A percentile compares a stretch with the other conserved stretches of the same genome.
phyloP scores from a whole-genome alignment of 2,113 vertebrate species.

The Sporophila hypoxantha region DNA sequence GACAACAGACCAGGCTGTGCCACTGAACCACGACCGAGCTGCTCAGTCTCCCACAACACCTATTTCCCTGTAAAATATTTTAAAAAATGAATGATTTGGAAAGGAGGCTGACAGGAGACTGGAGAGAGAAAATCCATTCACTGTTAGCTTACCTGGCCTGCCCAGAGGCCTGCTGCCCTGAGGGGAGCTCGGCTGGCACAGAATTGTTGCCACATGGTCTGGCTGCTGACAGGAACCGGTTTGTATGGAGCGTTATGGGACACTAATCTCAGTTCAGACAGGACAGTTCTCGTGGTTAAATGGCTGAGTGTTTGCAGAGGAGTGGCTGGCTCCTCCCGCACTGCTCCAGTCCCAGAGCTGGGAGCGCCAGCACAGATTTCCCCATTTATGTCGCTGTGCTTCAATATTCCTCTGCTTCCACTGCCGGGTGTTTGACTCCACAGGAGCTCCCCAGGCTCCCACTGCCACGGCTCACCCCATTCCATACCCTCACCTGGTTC shows the following conservation, averaged over 20 bases:
- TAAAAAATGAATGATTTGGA: too few species aligned
- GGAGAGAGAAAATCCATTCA: neutral
- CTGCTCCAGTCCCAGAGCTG: rapidly evolving
- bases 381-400: rapidly evolving
- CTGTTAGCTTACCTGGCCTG: neutral
- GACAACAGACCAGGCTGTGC: neutral
- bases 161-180: neutral
- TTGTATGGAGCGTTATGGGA: neutral
- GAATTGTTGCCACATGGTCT: neutral
- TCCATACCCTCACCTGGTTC: rapidly evolving
- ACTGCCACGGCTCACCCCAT: rapidly evolving
- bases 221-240: neutral
- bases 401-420: rapidly evolving
- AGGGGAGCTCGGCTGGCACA: neutral
- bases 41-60: neutral
- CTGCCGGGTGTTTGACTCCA: rapidly evolving
- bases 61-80: too few species aligned
- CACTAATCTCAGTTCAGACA: neutral
- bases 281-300: neutral
- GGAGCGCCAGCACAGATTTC: neutral
- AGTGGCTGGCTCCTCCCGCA: neutral
- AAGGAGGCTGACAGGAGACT: neutral
- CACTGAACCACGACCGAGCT: neutral
- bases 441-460: neutral
- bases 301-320: rapidly evolving